A percentile compares a stretch with the other conserved stretches of the same genome.
These are phyloP conservation scores for Pungitius pungitius DNA, from an alignment of 2,113 vertebrate species.

Conservation along the genomic window DNA sequence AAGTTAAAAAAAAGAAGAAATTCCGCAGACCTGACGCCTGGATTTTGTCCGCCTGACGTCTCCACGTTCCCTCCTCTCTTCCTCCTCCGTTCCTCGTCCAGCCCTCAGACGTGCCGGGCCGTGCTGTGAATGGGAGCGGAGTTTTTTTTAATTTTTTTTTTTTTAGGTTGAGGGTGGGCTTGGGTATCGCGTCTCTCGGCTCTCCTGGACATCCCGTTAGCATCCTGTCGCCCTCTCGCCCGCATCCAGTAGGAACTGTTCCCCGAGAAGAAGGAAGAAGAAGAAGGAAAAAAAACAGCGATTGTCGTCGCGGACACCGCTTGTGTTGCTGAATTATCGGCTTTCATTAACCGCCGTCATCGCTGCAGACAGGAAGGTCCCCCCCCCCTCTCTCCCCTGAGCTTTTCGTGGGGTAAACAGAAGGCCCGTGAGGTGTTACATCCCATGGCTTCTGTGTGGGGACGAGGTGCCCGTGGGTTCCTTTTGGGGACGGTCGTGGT, in stretches of 20 bases:
- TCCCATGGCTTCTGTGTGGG: not conserved
- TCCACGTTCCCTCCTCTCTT: not conserved
- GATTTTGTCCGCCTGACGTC: slow-evolving; percentile 12
- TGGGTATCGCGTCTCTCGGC: slow-evolving; percentile 34
- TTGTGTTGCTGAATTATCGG: slow-evolving; percentile 27
- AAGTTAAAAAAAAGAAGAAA: not conserved
- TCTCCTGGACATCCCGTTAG: slow-evolving; percentile 25
- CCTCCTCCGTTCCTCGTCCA: not conserved
- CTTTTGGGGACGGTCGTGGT: not conserved
- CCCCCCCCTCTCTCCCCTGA: not conserved
- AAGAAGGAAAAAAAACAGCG: slow-evolving; percentile 16
- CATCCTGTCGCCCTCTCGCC: not conserved
- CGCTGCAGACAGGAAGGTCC: slow-evolving; percentile 17
- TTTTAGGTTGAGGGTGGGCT: slow-evolving; percentile 46
- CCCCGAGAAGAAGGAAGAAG: slow-evolving; percentile 4
- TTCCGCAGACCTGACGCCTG: not conserved
- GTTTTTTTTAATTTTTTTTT: too few species aligned
- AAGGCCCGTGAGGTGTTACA: slow-evolving; percentile 42
- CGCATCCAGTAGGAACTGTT: not conserved
- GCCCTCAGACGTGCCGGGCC: slow-evolving; percentile 31
- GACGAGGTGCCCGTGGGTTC: not conserved
- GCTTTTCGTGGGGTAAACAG: slow-evolving; percentile 30
- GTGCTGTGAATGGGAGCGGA: slow-evolving; percentile 28
- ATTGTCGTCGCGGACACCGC: not conserved
- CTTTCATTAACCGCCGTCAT: slow-evolving; percentile 7